Conservation (phyloP, 2,113 vertebrate species). For the Piprites chloris region DNA sequence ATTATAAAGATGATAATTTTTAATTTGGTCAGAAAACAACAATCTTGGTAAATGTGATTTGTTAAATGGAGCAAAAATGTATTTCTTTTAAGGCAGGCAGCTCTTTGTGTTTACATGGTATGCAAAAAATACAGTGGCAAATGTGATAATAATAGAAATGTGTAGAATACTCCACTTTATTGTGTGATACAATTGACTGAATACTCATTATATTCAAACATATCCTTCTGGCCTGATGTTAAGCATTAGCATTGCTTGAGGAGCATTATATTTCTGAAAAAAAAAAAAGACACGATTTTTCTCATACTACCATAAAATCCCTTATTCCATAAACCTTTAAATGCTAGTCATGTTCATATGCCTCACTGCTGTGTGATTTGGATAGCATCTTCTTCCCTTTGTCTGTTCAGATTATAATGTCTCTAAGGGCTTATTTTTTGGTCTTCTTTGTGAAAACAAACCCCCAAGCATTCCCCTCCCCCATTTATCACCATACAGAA, state of each 20-base stretch:
- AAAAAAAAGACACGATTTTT: background rate
- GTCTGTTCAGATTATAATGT: background rate
- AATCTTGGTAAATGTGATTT: background rate
- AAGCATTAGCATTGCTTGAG: background rate
- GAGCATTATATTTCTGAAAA: background rate
- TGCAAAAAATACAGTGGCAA: background rate
- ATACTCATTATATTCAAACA: background rate
- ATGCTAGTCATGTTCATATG: background rate
- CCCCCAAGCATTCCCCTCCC: fast-evolving
- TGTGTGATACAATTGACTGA: background rate
- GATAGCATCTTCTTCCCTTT: background rate
- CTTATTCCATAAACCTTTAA: background rate
- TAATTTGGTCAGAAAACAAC: background rate
- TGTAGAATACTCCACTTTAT: background rate
- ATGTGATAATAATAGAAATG: background rate
- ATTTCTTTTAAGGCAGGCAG: background rate
- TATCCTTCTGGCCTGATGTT: background rate
- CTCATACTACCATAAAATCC: background rate
- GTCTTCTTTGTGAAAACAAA: background rate
- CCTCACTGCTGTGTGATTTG: background rate
- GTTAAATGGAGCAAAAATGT: background rate
- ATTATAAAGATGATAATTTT: background rate
- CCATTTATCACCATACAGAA: background rate
- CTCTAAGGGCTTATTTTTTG: background rate
- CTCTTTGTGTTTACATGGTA: background rate